Percentiles rank a stretch among this genome's conserved stretches.
phyloP scores from a whole-genome alignment of 2,797 vertebrate genomes.

The Telmatherina bonti region DNA sequence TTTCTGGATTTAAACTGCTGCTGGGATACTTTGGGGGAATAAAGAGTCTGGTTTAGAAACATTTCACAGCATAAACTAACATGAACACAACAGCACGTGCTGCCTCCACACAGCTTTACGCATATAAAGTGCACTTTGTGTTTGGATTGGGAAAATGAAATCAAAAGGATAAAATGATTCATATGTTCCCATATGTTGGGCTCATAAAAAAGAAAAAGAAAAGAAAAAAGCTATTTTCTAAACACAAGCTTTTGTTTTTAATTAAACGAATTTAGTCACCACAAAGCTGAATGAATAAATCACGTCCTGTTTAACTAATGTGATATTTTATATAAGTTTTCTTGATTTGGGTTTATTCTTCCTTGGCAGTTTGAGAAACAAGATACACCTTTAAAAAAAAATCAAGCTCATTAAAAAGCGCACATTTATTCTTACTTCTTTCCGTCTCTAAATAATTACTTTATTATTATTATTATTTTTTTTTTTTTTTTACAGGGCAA shows the following conservation, averaged over 20 bases:
- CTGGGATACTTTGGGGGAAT: constrained; percentile 20
- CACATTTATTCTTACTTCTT: no score
- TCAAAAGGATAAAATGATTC: not conserved
- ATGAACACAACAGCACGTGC: constrained; percentile 15
- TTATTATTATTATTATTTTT: no score
- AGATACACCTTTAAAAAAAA: not conserved
- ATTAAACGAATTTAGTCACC: not conserved
- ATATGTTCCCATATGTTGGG: not conserved
- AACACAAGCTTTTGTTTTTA: not conserved
- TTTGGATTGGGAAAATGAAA: constrained; percentile 22
- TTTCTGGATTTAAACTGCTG: constrained; percentile 21
- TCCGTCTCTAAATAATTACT: no score
- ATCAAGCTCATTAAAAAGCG: not conserved
- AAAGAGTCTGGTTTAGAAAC: not conserved
- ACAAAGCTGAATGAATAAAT: not conserved
- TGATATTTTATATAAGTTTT: not conserved
- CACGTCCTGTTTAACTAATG: not conserved
- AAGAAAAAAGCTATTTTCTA: not conserved
- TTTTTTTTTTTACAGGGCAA: not conserved
- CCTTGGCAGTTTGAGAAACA: not conserved
- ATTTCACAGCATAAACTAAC: not conserved
- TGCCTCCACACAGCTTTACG: constrained; percentile 10
- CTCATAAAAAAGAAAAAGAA: not conserved
- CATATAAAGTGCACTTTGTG: not conserved
- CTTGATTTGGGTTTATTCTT: no score